These are phyloP conservation scores for Limenitis camilla DNA, from an alignment of 2,888 invertebrate genomes.

Conservation along the genomic window DNA sequence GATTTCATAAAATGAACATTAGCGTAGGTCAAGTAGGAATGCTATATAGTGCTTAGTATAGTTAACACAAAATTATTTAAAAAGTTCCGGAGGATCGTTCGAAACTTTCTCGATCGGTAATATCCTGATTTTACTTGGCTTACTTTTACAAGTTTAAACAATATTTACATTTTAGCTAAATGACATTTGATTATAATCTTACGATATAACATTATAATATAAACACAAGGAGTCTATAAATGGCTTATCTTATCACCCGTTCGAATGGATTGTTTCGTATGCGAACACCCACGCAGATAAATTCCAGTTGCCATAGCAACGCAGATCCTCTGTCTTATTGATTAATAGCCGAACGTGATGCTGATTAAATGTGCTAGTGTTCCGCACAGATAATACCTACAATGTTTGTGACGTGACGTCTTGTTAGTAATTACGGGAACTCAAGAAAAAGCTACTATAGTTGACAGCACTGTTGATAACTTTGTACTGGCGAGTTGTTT, in stretches of 20 bases:
- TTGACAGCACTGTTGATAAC: no score
- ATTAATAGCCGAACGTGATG: conserved; percentile 48
- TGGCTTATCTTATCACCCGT: not conserved
- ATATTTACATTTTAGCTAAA: no score
- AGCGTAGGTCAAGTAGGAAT: no score
- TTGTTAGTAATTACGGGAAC: not conserved
- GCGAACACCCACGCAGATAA: conserved; percentile 9
- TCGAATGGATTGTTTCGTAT: not conserved
- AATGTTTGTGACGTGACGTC: not conserved
- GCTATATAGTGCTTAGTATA: no score
- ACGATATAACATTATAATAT: not conserved
- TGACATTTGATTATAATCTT: not conserved
- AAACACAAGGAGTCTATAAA: not conserved
- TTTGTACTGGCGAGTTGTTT: no score
- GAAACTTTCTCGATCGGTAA: no score
- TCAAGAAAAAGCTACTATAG: no score
- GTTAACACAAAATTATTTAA: no score
- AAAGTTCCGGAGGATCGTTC: no score
- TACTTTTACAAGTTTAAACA: no score
- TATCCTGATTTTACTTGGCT: no score
- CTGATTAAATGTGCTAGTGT: conserved; percentile 20
- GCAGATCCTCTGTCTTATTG: conserved; percentile 46
- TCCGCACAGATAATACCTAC: not conserved
- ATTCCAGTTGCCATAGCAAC: conserved; percentile 37
- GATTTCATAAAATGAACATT: no score